These are phyloP conservation scores for Hystrix cristata DNA, from an alignment of 2,113 vertebrate species.

Conservation along the genomic window DNA sequence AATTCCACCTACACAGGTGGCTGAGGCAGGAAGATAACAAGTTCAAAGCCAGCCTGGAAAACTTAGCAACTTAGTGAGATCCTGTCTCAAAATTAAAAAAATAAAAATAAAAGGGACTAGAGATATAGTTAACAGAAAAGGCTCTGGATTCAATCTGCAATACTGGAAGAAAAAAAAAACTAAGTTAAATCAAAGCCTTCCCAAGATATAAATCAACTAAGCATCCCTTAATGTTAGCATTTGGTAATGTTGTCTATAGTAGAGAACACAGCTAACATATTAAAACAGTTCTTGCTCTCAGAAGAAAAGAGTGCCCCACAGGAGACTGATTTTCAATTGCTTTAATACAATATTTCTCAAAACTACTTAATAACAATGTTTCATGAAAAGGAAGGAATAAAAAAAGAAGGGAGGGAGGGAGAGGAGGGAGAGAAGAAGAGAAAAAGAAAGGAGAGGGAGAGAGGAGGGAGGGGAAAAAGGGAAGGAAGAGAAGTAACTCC, in stretches of 20 bases:
- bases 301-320: background rate
- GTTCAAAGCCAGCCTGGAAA: background rate
- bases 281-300: constrained; percentile 4
- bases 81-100: background rate
- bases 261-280: background rate
- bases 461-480: background rate
- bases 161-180: background rate
- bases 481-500: background rate
- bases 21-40: background rate
- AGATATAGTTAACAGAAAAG: background rate
- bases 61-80: background rate
- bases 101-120: background rate
- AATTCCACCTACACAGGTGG: background rate
- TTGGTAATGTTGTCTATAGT: background rate
- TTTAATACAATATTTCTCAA: background rate
- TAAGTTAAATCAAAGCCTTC: background rate
- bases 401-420: background rate
- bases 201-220: background rate
- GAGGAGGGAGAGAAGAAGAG: background rate
- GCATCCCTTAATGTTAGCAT: background rate
- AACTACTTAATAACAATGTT: background rate
- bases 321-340: background rate
- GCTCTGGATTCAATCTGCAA: background rate
- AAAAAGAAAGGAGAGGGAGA: background rate
- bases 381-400: background rate